Conservation (phyloP, 1,140 invertebrate genomes). For the Trichonephila inaurata region DNA sequence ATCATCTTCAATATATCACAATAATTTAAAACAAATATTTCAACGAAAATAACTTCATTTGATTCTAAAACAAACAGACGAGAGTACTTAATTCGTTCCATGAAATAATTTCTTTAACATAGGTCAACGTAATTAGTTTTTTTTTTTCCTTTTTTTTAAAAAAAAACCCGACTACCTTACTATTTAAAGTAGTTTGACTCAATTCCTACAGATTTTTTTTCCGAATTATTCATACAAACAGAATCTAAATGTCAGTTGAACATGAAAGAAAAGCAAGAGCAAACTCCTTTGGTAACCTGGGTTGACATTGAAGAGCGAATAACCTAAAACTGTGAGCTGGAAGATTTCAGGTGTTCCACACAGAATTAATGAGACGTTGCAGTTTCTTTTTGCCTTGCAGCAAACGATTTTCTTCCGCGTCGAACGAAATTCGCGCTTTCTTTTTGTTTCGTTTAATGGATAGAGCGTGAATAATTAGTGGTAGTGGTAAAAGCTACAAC, state of each 20-base stretch:
- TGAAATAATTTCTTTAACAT: background rate
- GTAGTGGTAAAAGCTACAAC: background rate
- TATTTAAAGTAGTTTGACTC: background rate
- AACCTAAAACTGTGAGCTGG: constrained; percentile 21
- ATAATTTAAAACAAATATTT: too few species aligned
- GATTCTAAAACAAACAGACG: too few species aligned
- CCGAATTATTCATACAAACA: background rate
- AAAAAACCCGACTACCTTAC: background rate
- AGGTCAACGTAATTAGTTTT: background rate
- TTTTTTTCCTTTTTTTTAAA: too few species aligned
- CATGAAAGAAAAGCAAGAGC: constrained; percentile 2
- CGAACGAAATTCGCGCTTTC: background rate
- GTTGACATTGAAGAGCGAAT: constrained; percentile 22
- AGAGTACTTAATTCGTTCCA: too few species aligned
- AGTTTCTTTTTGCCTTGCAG: constrained; percentile 19
- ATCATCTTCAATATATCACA: too few species aligned
- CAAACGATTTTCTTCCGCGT: constrained; percentile 27
- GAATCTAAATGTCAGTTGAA: background rate
- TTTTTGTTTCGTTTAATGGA: background rate
- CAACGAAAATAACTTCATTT: too few species aligned
- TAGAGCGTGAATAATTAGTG: background rate
- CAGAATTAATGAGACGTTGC: constrained; percentile 29
- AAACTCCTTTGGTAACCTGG: constrained; percentile 24
- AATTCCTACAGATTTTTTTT: background rate
- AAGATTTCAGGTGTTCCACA: background rate